Base-by-base conservation (phyloP, 2,113 vertebrate genomes). In the Podiceps cristatus region DNA sequence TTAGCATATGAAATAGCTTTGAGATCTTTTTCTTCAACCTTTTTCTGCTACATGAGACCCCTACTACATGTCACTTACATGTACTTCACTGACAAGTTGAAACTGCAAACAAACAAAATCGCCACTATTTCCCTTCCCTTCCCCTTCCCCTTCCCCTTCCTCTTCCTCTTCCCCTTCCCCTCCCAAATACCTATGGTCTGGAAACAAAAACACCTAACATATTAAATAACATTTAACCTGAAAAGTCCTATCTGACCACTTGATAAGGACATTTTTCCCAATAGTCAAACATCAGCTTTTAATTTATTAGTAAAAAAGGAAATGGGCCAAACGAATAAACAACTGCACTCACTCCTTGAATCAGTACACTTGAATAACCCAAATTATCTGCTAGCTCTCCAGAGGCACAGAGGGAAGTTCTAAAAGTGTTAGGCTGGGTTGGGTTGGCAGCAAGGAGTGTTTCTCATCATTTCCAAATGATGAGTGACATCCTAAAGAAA, bases 391-490 rank as follows among this genome's bases (percentile, higher is more conserved):
- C 47, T 88, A 62, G 55, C 31, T 86, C 72, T 95, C 67, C 47
- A 89, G 68, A 91, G 58, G 33, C 64, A 87, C 8, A 67, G 7
- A 78, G 24, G 18, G 60, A 76, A 73, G 49, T 92, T 86, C 71
- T 86, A 22, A 64, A 93, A 79, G 59, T 52, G 66, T 60, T 93
- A 66, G 12, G 8, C 40, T 92, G 44, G 63, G 18, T 23, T 93
- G 72, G 45, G 50, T 20, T 94, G 79, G 58, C 10, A 27, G 76
- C 13, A 80, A 83, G 59, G 49, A 92, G 80, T 33, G 24, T 25
- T 90, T 95, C 59, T 92, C 71, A 90, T 88, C n/a, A 79, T 72
- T 96, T 95, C 40, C 78, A 93, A 93, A 94, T 88, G 29, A 80
- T 92, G 45, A 95, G 33, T 84, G 82, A 86, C 63, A 92, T 50